Evolutionary conservation across 2,113 vertebrate genomes (phyloP), one percentile per base, ranked within the genome.

Genomic region (Antigone vipio): DNA sequence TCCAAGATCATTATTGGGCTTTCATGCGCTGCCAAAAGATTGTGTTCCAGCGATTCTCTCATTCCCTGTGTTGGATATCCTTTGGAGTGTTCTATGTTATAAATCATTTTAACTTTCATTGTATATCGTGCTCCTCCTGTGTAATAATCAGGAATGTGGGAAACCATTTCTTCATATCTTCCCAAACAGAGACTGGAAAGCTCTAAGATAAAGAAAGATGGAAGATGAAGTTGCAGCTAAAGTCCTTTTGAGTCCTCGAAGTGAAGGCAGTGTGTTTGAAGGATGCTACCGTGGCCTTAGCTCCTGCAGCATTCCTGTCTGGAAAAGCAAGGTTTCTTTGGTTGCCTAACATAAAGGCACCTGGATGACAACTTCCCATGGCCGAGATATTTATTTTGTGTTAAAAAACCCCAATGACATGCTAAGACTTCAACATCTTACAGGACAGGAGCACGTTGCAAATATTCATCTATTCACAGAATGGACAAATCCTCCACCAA

Each of bases 21-120:
- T 97, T 96, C 74, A 95, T 50, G 67, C 20, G 4, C 42, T 91
- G 94, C 94, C 97, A 95, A 58, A 91, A 97, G 81, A 69, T 40
- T 88, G 58, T 64, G 88, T 87, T 97, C 83, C 94, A 95, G 89
- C 16, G 0, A 66, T 73, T 95, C 69, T 87, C 84, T 95, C 92
- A 69, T 53, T 56, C 73, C 60, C 66, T 62, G 53, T 78, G 80
- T 18, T 82, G 66, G 50, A 44, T 66, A 73, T 64, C 81, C 80
- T 96, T 91, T 73, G 74, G 74, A 93, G 58, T 5, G 1, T 55
- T 87, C 53, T 75, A 58, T 6, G 1, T 72, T 81, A 66, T 91
- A 97, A 92, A 95, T 82, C 73, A 89, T 72, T 92, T 81, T 78
- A 91, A 91, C 49, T 58, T 38, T n/a, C 73, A 81, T 5, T 79